Evolutionary conservation across 2,888 invertebrate species (phyloP).

Genomic region (Stenotaenia linearis): DNA sequence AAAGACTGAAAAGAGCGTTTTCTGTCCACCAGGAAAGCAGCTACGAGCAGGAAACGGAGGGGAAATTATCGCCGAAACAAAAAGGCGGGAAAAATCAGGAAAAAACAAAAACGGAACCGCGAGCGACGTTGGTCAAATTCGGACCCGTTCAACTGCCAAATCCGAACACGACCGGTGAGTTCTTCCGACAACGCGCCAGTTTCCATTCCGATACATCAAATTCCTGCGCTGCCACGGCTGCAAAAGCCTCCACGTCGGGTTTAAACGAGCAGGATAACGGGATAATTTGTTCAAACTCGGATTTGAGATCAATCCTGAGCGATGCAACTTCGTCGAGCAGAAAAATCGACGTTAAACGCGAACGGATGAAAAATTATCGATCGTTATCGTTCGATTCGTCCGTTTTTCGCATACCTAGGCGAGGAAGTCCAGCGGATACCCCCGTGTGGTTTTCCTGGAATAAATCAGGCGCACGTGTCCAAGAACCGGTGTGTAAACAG

Average conservation of each 20-base stretch:
- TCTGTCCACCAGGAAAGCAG: not conserved
- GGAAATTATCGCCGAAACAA: not conserved
- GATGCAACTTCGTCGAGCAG: no score
- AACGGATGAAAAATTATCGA: constrained; percentile 33
- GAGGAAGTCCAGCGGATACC: not conserved
- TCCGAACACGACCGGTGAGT: not conserved
- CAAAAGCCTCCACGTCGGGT: not conserved
- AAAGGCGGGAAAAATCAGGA: not conserved
- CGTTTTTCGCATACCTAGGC: constrained; percentile 11
- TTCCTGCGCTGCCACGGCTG: not conserved
- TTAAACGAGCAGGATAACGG: constrained; percentile 27
- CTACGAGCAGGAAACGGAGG: not conserved
- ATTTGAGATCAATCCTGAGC: constrained; percentile 33
- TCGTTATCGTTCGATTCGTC: constrained; percentile 36
- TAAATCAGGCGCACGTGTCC: not conserved
- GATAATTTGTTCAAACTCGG: constrained; percentile 36
- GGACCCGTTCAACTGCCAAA: not conserved
- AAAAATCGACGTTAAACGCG: constrained; percentile 33
- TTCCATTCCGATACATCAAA: constrained; percentile 13
- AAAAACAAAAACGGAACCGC: not conserved
- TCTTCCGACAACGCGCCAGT: not conserved
- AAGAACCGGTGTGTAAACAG: not conserved
- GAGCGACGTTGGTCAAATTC: not conserved
- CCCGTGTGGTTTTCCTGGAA: constrained; percentile 13
- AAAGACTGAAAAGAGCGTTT: not conserved